phyloP scores from a whole-genome alignment of 2,113 vertebrate genomes.

The Silurus glanis region DNA sequence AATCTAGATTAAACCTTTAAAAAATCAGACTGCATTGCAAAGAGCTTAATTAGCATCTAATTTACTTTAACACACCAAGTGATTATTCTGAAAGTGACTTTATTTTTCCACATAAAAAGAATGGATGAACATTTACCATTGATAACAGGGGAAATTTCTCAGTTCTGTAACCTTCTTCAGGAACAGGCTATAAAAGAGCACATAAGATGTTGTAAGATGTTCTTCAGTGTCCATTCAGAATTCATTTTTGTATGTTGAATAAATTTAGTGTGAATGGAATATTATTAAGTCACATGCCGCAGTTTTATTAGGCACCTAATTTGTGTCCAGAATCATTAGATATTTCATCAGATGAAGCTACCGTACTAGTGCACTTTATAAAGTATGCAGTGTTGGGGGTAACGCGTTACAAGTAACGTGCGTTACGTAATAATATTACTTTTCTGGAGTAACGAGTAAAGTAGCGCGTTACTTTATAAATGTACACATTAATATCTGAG shows the following conservation, averaged over 20 bases:
- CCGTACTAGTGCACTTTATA: background rate
- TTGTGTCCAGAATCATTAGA: background rate
- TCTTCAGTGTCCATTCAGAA: background rate
- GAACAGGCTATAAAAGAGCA: background rate
- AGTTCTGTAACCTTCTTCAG: background rate
- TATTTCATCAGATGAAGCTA: background rate
- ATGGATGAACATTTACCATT: background rate
- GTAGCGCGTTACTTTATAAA: no score
- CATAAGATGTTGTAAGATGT: background rate
- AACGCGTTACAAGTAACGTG: no score
- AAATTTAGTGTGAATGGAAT: background rate
- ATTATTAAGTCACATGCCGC: no score
- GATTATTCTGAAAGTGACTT: background rate
- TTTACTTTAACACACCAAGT: background rate
- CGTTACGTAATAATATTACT: no score
- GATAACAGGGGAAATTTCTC: background rate
- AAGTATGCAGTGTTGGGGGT: no score
- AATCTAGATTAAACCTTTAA: background rate
- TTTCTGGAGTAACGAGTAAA: no score
- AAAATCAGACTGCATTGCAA: background rate
- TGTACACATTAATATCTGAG: no score
- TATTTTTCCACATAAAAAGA: slow-evolving; percentile 1
- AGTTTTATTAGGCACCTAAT: background rate
- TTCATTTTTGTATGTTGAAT: background rate
- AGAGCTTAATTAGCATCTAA: background rate